Conservation (phyloP, 1,140 invertebrate genomes). For the Cherax quadricarinatus region DNA sequence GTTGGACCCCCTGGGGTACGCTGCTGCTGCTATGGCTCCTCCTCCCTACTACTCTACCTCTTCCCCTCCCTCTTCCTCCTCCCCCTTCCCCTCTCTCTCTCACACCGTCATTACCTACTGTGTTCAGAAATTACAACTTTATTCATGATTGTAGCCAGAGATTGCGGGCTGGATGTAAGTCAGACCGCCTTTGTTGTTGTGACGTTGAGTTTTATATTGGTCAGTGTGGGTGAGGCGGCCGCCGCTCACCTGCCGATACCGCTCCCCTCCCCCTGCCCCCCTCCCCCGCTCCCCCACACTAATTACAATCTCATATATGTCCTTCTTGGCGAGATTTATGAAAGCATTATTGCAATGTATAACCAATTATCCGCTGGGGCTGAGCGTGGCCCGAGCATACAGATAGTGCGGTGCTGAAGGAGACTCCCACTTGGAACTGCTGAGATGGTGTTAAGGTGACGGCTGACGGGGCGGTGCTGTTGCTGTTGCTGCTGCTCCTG, state of each 20-base stretch:
- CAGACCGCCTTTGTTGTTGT: neutral
- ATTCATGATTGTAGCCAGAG: neutral
- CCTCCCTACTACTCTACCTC: neutral
- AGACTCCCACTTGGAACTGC: neutral
- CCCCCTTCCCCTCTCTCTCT: too few species aligned
- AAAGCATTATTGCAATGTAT: conserved; percentile 47
- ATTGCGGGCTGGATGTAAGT: neutral
- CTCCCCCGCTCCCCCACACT: neutral
- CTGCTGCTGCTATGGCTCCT: neutral
- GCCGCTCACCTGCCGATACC: conserved; percentile 40
- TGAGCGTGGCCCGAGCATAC: conserved; percentile 4
- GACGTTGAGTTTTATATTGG: neutral
- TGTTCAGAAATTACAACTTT: neutral
- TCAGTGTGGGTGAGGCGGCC: neutral
- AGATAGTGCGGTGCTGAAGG: neutral
- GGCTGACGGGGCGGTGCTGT: too few species aligned
- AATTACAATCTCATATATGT: conserved; percentile 53
- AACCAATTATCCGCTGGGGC: conserved; percentile 47
- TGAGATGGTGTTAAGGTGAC: too few species aligned
- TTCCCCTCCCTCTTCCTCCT: neutral
- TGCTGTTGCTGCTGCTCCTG: too few species aligned
- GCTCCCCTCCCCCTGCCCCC: neutral
- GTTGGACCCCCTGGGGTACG: too few species aligned
- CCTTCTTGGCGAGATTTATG: conserved; percentile 43
- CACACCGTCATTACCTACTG: too few species aligned